Conservation (phyloP, 2,888 invertebrate genomes). For the Amphipoea oculea region DNA sequence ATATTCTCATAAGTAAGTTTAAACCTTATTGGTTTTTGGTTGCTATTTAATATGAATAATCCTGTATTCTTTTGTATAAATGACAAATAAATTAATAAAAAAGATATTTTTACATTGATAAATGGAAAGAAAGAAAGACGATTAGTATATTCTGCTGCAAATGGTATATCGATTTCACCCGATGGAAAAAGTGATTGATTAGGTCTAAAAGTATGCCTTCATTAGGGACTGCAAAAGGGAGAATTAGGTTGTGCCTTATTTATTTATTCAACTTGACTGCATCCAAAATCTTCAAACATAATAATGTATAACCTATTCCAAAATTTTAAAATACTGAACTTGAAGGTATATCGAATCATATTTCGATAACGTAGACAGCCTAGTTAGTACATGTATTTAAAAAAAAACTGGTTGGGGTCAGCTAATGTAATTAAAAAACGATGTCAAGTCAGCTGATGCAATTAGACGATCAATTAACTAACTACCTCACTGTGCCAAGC, state of each 20-base stretch:
- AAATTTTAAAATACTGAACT: not conserved
- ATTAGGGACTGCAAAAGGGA: not conserved
- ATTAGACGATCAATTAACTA: conserved; percentile 34
- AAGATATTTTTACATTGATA: not conserved
- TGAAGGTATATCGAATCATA: not conserved
- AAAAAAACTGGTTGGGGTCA: not conserved
- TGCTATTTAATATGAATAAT: no score
- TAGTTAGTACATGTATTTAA: no score
- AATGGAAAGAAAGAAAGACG: not conserved
- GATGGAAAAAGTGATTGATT: no score
- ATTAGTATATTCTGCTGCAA: not conserved
- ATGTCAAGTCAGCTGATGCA: conserved; percentile 7
- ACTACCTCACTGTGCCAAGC: not conserved
- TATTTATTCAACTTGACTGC: not conserved
- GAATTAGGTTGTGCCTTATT: not conserved
- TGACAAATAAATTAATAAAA: no score
- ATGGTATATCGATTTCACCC: not conserved
- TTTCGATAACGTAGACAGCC: not conserved
- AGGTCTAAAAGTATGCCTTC: not conserved
- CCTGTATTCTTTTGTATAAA: no score
- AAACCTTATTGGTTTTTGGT: no score
- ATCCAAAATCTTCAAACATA: not conserved
- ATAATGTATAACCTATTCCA: not conserved
- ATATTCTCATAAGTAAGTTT: not conserved
- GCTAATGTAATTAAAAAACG: conserved; percentile 25